phyloP scores from a whole-genome alignment of 1,140 invertebrate genomes.

The Ostrea edulis region DNA sequence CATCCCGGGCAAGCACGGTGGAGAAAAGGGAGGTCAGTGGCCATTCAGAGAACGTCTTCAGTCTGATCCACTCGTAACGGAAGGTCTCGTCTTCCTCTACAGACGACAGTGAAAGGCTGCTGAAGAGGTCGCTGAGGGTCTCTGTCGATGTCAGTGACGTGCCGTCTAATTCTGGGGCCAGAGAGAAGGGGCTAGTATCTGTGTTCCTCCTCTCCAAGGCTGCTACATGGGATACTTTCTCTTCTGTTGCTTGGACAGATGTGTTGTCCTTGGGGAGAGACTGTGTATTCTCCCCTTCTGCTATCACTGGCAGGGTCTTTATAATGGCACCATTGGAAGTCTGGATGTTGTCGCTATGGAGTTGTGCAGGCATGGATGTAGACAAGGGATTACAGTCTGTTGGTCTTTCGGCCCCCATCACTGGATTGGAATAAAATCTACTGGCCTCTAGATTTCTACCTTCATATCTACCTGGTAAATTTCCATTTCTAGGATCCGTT shows the following conservation, averaged over 20 bases:
- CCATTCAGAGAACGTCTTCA: neutral
- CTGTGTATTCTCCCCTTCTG: neutral
- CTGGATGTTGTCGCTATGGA: too few relatives aligned
- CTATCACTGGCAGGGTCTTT: neutral
- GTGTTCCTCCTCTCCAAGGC: neutral
- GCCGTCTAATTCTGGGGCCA: neutral
- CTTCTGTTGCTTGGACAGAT: neutral
- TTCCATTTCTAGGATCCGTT: too few relatives aligned
- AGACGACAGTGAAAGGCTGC: neutral
- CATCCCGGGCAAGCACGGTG: neutral
- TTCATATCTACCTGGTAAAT: too few relatives aligned
- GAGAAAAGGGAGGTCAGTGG: neutral
- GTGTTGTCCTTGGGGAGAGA: neutral
- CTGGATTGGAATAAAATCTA: too few relatives aligned
- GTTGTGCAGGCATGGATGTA: too few relatives aligned
- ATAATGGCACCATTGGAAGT: too few relatives aligned
- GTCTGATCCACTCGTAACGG: neutral
- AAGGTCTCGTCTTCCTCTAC: conserved; percentile 2
- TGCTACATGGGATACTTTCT: neutral
- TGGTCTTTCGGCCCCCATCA: too few relatives aligned
- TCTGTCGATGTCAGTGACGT: neutral
- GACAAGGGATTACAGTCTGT: too few relatives aligned
- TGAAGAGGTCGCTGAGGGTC: conserved; percentile 3
- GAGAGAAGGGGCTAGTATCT: neutral
- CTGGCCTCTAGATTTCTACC: too few relatives aligned